Evolutionary conservation across 2,113 vertebrate genomes (phyloP).

Genomic region (Candoia aspera): DNA sequence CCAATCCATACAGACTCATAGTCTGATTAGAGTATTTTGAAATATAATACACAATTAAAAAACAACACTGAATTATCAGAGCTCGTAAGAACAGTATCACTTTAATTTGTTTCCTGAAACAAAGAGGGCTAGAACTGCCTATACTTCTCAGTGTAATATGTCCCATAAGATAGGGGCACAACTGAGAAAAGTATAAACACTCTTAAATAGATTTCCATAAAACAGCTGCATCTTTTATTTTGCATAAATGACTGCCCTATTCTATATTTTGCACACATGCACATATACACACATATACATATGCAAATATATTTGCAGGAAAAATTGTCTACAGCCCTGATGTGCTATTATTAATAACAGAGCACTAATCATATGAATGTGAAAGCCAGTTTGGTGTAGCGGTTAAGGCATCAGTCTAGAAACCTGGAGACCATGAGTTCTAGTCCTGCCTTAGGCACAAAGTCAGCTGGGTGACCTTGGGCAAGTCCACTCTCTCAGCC

Average conservation of each 20-base stretch:
- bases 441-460: neutral
- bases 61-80: neutral
- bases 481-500: neutral
- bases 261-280: slow-evolving; percentile 18
- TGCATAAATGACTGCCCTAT: neutral
- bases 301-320: neutral
- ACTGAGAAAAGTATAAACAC: neutral
- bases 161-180: too few species aligned
- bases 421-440: neutral
- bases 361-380: neutral
- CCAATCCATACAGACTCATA: neutral
- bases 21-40: neutral
- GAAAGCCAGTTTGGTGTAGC: neutral
- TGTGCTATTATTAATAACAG: neutral
- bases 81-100: neutral
- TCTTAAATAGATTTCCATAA: slow-evolving; percentile 41
- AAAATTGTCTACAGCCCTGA: neutral
- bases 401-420: neutral
- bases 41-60: neutral
- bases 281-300: neutral
- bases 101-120: neutral
- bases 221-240: slow-evolving; percentile 23
- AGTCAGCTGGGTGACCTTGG: neutral
- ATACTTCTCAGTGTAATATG: neutral
- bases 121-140: neutral